Evolutionary conservation across 1,140 invertebrate genomes (phyloP).

Genomic region (Parapsyche elsis): DNA sequence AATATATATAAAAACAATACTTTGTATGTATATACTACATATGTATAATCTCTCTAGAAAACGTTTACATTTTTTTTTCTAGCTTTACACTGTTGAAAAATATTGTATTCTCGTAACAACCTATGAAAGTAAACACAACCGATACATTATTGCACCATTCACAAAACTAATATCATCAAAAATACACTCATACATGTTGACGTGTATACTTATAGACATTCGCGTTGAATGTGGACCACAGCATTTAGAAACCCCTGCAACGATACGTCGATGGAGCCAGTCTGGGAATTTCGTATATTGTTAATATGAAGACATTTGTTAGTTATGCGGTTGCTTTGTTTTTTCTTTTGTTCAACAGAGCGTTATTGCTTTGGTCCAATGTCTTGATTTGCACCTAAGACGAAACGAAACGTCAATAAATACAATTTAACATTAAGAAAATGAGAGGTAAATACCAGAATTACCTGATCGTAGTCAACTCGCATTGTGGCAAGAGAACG

Average conservation of each 20-base stretch:
- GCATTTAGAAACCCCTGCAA: not conserved
- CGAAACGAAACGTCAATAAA: constrained; percentile 48
- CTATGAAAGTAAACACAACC: constrained; percentile 19
- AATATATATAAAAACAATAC: too few relatives aligned
- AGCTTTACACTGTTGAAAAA: not conserved
- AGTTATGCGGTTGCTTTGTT: constrained; percentile 70
- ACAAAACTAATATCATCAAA: constrained; percentile 18
- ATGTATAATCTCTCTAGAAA: too few relatives aligned
- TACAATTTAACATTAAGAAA: not conserved
- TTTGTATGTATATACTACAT: too few relatives aligned
- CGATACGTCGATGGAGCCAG: not conserved
- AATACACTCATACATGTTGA: not conserved
- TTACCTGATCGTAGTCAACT: constrained; percentile 89
- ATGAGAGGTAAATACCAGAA: constrained; percentile 29
- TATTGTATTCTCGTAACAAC: not conserved
- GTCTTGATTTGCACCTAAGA: constrained; percentile 85
- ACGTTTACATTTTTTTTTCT: too few relatives aligned
- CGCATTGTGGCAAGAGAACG: constrained; percentile 96
- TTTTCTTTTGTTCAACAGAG: constrained; percentile 87
- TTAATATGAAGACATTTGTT: not conserved
- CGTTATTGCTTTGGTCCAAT: constrained; percentile 90
- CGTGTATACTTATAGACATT: not conserved
- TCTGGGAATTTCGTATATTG: not conserved
- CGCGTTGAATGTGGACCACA: not conserved
- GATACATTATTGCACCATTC: constrained; percentile 5